phyloP scores from a whole-genome alignment of 2,113 vertebrate genomes.

The Istiophorus platypterus region DNA sequence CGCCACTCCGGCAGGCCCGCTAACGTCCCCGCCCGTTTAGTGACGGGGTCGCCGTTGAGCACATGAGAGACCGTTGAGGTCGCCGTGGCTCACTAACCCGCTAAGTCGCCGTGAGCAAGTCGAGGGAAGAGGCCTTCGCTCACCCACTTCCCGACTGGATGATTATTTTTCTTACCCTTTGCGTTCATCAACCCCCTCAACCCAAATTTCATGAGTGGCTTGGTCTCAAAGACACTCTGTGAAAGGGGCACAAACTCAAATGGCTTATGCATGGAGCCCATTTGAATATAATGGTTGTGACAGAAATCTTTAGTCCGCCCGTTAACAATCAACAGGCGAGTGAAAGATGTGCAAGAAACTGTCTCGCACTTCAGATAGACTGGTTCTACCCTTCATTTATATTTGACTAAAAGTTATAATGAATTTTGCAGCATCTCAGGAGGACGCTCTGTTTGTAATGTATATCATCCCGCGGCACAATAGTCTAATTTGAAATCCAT shows the following conservation, averaged over 20 bases:
- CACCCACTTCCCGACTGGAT: too few species aligned
- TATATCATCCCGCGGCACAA: neutral
- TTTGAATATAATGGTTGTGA: slow-evolving; percentile 29
- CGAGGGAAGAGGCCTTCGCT: neutral
- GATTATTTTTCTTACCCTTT: too few species aligned
- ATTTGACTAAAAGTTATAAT: slow-evolving; percentile 23
- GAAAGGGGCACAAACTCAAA: slow-evolving; percentile 31
- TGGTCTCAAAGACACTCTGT: slow-evolving; percentile 28
- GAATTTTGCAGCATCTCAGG: slow-evolving; percentile 1
- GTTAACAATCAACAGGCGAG: neutral
- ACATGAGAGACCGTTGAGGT: slow-evolving; percentile 13
- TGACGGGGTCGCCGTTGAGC: slow-evolving; percentile 25
- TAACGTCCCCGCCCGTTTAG: slow-evolving; percentile 38
- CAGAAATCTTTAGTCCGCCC: slow-evolving; percentile 9
- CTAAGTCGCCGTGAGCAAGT: slow-evolving; percentile 14
- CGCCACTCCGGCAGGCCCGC: slow-evolving; percentile 13
- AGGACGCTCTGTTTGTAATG: neutral
- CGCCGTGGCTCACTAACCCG: slow-evolving; percentile 22
- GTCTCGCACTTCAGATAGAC: neutral
- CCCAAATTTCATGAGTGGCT: too few species aligned
- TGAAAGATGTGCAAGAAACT: neutral
- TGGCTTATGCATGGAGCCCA: slow-evolving; percentile 13
- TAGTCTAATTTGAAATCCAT: neutral
- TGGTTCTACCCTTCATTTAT: neutral
- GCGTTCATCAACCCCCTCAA: too few species aligned